Conservation (phyloP, 2,888 invertebrate genomes). For the Fragum sueziense region DNA sequence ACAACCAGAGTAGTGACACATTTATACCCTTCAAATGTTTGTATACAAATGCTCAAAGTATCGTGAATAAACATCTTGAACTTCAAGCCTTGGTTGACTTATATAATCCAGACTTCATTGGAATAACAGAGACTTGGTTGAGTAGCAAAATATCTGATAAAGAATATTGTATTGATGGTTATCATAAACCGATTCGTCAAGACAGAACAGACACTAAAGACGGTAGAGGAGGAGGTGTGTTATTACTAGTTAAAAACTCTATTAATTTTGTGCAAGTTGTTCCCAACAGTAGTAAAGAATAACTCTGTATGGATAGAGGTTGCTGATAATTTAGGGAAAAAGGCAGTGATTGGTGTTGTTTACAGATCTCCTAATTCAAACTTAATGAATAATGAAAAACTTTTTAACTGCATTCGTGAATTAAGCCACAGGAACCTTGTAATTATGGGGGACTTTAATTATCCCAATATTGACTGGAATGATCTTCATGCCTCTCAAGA, state of each 20-base stretch:
- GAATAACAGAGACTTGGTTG: constrained; percentile 18
- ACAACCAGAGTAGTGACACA: background rate
- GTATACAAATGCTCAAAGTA: background rate
- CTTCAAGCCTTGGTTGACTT: background rate
- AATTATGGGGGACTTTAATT: background rate
- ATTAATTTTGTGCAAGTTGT: constrained; percentile 3
- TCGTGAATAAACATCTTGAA: constrained; percentile 2
- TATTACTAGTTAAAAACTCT: background rate
- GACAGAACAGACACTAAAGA: constrained; percentile 18
- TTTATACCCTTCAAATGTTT: background rate
- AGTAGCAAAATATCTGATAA: constrained; percentile 3
- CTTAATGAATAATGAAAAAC: background rate
- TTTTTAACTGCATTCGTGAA: constrained; percentile 7
- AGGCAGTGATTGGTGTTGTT: constrained; percentile 12
- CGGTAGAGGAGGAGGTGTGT: constrained; percentile 16
- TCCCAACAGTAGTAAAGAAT: background rate
- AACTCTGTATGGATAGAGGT: constrained; percentile 10
- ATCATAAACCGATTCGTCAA: background rate
- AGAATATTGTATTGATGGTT: constrained; percentile 10
- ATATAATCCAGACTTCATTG: background rate
- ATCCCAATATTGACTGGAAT: background rate
- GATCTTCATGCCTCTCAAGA: background rate
- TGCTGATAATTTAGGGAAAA: background rate
- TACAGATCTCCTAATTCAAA: constrained; percentile 14
- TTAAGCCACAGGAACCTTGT: background rate